Evolutionary conservation across 2,888 invertebrate genomes (phyloP).

Genomic region (Halocaridina rubra): DNA sequence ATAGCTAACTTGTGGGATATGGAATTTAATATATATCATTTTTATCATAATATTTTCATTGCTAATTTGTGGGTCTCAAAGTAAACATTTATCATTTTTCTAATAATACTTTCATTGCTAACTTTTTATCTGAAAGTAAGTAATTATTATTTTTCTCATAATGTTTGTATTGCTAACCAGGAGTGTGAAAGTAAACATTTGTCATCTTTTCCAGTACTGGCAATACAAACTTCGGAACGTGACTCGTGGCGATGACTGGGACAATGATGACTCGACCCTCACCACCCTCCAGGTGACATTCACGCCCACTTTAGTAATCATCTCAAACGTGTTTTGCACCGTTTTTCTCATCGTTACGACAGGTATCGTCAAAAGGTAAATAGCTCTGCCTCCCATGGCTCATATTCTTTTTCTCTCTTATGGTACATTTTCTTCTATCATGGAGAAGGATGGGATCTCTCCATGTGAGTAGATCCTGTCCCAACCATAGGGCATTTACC

Average conservation of each 20-base stretch:
- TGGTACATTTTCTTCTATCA: no score
- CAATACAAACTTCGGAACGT: slow-evolving; percentile 90
- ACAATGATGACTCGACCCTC: neutral
- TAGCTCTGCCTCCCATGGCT: no score
- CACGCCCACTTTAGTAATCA: slow-evolving; percentile 46
- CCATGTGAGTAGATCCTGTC: no score
- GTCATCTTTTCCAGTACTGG: slow-evolving; percentile 83
- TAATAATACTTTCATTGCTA: neutral
- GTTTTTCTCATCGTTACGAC: slow-evolving; percentile 42
- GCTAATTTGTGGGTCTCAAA: neutral
- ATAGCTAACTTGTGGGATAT: neutral
- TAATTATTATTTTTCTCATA: neutral
- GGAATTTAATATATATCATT: neutral
- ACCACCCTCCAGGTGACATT: slow-evolving; percentile 49
- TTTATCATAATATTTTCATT: neutral
- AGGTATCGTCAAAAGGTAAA: slow-evolving; percentile 39
- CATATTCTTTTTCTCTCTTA: no score
- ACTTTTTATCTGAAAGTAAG: neutral
- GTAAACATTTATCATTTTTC: neutral
- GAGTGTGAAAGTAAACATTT: no score
- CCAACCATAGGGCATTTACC: no score
- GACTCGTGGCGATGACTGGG: slow-evolving; percentile 36
- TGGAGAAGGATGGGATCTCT: no score
- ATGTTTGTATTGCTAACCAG: neutral
- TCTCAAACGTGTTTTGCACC: slow-evolving; percentile 54